Base-by-base conservation (phyloP, 1,140 invertebrate species). In the Ectropis grisescens region DNA sequence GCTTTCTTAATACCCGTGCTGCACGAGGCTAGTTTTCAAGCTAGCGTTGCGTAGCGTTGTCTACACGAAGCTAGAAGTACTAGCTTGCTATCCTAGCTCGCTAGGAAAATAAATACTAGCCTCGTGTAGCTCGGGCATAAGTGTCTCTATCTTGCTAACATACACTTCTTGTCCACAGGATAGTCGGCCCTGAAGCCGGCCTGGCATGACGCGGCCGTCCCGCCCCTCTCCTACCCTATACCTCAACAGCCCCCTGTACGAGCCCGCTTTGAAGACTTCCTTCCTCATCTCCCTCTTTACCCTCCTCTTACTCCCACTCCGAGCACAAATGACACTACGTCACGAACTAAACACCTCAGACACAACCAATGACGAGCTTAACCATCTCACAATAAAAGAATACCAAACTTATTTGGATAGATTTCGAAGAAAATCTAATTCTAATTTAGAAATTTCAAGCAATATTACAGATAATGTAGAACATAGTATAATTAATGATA, bases 141-240 rank as follows among this genome's bases (percentile, higher is more conserved):
- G 3, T 19, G 8, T 19, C 3, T 19, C 16, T 8, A 19, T 19
- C 16, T 19, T 4, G 8, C 16, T 8, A 19, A 19, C 16, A 3
- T 8, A 19, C 16, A 19, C 3, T 19, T 4, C 16, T 19, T 4
- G 8, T 19, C 16, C 16, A 19, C 71, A 76, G 71, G 42, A 44
- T 56, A 62, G 61, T 66, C 68, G 58, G 57, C 58, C 42, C 36
- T 65, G 45, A 47, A 57, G 64, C 68, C 69, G 66, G 51, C 66
- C 61, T 70, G 72, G 68, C 52, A 78, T 78, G 72, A 68, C 61
- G 65, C 58, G 53, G 44, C 41, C 43, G 37, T 43, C 52, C 51
- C 56, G 44, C 26, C 38, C 33, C 27, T 34, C 36, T 33, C 40
- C 41, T 26, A 41, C 55, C 58, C 57, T 48, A 25, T 38, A 55